A percentile compares a stretch with the other conserved stretches of the same genome.
These are phyloP conservation scores for Calliopsis andreniformis DNA, from an alignment of 1,140 invertebrate genomes.

Conservation along the genomic window DNA sequence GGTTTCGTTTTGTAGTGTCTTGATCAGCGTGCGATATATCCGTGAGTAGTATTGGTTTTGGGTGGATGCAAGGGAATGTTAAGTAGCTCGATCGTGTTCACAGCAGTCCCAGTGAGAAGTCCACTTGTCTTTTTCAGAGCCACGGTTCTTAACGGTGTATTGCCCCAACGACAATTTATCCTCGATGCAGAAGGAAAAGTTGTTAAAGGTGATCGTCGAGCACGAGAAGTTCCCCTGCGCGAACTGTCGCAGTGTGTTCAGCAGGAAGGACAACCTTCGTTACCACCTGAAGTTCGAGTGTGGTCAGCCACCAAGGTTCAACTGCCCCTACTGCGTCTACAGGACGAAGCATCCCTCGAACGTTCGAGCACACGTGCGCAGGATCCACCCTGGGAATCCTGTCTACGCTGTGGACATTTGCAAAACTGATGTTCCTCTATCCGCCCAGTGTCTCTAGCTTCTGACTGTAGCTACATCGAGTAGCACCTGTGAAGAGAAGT, in stretches of 20 bases:
- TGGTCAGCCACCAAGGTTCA: constrained; percentile 84
- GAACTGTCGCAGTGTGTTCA: constrained; percentile 58
- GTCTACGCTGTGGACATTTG: constrained; percentile 72
- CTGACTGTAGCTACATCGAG: too few species aligned
- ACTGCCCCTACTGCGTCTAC: constrained; percentile 81
- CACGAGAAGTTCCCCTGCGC: constrained; percentile 39
- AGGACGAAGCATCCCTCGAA: constrained; percentile 67
- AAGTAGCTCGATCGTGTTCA: not conserved
- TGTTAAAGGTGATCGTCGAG: not conserved
- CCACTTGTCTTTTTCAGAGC: constrained; percentile 51
- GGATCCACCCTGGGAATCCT: constrained; percentile 86
- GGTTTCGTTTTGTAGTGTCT: too few species aligned
- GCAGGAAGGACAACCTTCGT: constrained; percentile 70
- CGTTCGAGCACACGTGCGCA: constrained; percentile 55
- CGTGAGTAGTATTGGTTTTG: too few species aligned
- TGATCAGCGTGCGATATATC: too few species aligned
- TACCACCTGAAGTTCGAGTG: constrained; percentile 85
- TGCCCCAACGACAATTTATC: too few species aligned
- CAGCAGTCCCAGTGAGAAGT: not conserved
- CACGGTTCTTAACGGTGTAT: not conserved
- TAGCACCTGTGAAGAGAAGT: too few species aligned
- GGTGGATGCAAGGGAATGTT: too few species aligned
- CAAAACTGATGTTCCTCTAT: constrained; percentile 43
- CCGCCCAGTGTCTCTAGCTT: not conserved
- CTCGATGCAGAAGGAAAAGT: not conserved